phyloP scores from a whole-genome alignment of 1,140 invertebrate species.

The Penaeus vannamei region DNA sequence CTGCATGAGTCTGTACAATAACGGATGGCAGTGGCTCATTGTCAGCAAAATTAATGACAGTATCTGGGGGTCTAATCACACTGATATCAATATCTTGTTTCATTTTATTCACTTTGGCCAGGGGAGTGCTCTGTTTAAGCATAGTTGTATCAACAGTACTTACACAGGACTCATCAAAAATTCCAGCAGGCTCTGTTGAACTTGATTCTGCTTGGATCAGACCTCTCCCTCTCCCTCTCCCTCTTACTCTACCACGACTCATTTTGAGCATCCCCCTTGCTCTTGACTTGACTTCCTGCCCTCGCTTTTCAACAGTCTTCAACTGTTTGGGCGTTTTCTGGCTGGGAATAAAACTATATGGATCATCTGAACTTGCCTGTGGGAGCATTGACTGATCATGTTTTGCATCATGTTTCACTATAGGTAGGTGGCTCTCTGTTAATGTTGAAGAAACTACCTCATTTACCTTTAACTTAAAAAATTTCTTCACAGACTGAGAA shows the following conservation, averaged over 20 bases:
- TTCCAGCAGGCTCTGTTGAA: not conserved
- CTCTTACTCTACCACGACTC: too few species aligned
- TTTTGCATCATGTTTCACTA: not conserved
- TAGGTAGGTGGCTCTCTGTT: not conserved
- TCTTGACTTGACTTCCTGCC: not conserved
- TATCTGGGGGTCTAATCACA: conserved; percentile 5
- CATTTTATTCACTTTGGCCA: conserved; percentile 8
- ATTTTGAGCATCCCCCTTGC: not conserved
- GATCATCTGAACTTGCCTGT: conserved; percentile 34
- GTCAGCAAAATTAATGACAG: not conserved
- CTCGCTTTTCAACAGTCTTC: not conserved
- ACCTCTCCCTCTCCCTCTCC: too few species aligned
- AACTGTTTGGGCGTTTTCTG: conserved; percentile 42
- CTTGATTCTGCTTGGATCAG: too few species aligned
- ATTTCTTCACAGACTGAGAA: not conserved
- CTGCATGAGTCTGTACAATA: conserved; percentile 29
- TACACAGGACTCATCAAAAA: not conserved
- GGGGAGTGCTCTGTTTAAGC: conserved; percentile 42
- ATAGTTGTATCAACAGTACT: not conserved
- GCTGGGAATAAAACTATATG: conserved; percentile 50
- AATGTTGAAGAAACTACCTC: not conserved
- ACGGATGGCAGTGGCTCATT: conserved; percentile 14
- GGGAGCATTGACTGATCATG: not conserved
- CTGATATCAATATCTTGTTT: conserved; percentile 23
- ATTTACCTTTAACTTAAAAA: not conserved